phyloP scores from a whole-genome alignment of 2,797 vertebrate genomes.

The Hydrophis major region DNA sequence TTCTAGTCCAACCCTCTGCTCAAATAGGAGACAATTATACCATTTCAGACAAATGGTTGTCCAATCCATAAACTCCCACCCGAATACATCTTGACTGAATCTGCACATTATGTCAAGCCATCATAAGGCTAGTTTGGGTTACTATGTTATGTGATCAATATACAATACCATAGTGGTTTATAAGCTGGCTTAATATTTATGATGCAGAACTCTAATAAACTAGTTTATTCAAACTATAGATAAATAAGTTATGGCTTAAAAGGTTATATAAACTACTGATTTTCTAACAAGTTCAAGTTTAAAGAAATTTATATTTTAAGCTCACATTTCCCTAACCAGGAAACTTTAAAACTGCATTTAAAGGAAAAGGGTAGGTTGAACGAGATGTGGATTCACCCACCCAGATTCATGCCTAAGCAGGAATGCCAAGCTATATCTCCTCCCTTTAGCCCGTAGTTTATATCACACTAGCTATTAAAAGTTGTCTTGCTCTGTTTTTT shows the following conservation, averaged over 20 bases:
- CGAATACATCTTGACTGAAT: background rate
- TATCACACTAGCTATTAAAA: background rate
- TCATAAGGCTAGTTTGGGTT: background rate
- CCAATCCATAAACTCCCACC: background rate
- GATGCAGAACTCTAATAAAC: background rate
- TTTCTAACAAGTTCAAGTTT: background rate
- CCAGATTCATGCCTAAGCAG: background rate
- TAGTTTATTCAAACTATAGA: background rate
- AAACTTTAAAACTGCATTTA: background rate
- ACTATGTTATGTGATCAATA: background rate
- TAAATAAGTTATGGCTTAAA: background rate
- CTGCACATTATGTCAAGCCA: background rate
- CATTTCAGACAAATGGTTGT: background rate
- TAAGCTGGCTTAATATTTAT: background rate
- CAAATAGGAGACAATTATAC: background rate
- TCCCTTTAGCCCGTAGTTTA: background rate
- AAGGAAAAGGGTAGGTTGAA: background rate
- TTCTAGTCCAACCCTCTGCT: background rate
- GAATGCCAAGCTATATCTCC: background rate
- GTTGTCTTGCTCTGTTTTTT: background rate
- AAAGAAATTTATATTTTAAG: background rate
- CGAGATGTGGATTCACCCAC: background rate
- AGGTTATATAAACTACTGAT: background rate
- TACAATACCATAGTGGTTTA: background rate
- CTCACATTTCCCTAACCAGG: background rate